Conservation (phyloP, 2,888 invertebrate genomes). For the Neoscelio sp. region DNA sequence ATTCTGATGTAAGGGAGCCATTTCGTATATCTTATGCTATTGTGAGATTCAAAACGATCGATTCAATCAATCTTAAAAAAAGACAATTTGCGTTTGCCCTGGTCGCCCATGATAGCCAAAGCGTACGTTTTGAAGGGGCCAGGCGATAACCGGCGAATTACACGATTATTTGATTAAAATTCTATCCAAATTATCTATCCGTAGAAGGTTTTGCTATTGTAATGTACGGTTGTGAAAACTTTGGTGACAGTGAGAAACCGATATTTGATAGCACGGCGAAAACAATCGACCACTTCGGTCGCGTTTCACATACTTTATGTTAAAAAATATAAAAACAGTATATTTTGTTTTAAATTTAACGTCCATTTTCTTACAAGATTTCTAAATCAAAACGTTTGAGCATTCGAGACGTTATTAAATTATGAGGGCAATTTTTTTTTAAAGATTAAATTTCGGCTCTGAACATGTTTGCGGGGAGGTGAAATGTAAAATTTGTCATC, state of each 20-base stretch:
- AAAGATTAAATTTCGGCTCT: too few species aligned
- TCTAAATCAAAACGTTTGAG: too few species aligned
- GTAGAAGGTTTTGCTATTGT: not conserved
- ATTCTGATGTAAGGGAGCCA: too few species aligned
- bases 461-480: too few species aligned
- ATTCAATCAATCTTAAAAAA: not conserved
- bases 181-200: not conserved
- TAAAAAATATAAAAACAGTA: too few species aligned
- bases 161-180: not conserved
- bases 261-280: not conserved
- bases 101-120: not conserved
- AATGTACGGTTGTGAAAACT: not conserved
- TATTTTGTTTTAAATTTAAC: too few species aligned
- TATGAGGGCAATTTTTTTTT: too few species aligned
- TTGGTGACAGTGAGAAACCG: not conserved
- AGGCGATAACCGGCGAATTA: not conserved
- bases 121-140: not conserved
- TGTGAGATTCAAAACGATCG: too few species aligned
- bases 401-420: too few species aligned
- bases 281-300: not conserved
- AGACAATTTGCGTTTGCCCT: constrained; percentile 1
- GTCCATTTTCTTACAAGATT: too few species aligned
- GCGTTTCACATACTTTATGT: not conserved
- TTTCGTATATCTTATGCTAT: too few species aligned
- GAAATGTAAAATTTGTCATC: too few species aligned